Percentiles rank a stretch among this genome's conserved stretches.
These are phyloP conservation scores for Drosophila dives DNA, from an alignment of 2,888 invertebrate genomes.

Conservation along the genomic window DNA sequence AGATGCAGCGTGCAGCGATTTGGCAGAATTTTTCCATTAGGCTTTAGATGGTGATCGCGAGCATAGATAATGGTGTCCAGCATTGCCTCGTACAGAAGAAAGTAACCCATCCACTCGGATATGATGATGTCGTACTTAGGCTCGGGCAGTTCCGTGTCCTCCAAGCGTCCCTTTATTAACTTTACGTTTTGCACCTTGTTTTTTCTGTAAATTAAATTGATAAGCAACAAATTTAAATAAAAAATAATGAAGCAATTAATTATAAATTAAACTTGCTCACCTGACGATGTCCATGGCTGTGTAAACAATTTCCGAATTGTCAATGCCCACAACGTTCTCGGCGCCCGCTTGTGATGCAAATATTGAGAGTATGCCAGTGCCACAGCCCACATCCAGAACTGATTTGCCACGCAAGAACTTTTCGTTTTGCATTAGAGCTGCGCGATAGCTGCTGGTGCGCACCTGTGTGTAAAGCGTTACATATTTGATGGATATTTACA, in stretches of 20 bases:
- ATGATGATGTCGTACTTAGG: slow-evolving; percentile 95
- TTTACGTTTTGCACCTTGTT: slow-evolving; percentile 88
- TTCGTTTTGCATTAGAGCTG: slow-evolving; percentile 92
- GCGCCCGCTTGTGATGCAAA: slow-evolving; percentile 98
- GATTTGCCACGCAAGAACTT: slow-evolving; percentile 89
- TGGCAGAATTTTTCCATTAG: slow-evolving; percentile 92
- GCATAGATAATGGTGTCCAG: slow-evolving; percentile 96
- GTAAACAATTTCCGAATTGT: slow-evolving; percentile 97
- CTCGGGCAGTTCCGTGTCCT: slow-evolving; percentile 90
- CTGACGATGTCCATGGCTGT: slow-evolving; percentile 97
- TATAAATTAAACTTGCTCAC: slow-evolving; percentile 82
- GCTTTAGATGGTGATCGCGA: slow-evolving; percentile 91
- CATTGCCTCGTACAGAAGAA: slow-evolving; percentile 98
- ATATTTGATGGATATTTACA: not conserved
- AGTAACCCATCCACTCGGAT: slow-evolving; percentile 99
- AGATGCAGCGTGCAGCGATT: slow-evolving; percentile 93
- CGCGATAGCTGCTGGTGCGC: slow-evolving; percentile 93
- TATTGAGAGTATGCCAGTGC: slow-evolving; percentile 98
- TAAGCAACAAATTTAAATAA: not conserved
- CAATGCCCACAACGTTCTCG: slow-evolving; percentile 94
- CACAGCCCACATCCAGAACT: slow-evolving; percentile 98
- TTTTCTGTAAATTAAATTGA: slow-evolving; percentile 64
- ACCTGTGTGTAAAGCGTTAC: slow-evolving; percentile 82
- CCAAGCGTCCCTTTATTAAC: slow-evolving; percentile 93
- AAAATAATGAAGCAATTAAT: not conserved